Base-by-base conservation (phyloP, 2,797 vertebrate genomes). In the Megalops cyprinoides region DNA sequence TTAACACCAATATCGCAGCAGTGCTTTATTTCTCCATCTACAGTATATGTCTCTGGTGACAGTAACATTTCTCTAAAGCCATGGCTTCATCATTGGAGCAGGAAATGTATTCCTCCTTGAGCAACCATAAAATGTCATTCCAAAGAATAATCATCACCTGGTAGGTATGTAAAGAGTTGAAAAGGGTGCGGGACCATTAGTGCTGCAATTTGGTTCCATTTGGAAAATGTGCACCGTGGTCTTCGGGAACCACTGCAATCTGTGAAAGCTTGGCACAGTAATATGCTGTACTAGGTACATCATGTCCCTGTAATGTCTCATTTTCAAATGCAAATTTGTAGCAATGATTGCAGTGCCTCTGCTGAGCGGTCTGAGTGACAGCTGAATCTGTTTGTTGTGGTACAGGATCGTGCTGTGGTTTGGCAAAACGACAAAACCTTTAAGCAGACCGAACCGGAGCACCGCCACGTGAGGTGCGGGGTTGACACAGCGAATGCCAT, bases 1-100 rank as follows among this genome's bases (percentile, higher is more conserved):
- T 78, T 84, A 81, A 82, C 46, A 73, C 71, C 44, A 34, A 20
- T 62, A 58, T 56, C 28, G 34, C 18, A 65, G 25, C 31, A 4
- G 12, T 12, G 18, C 31, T 34, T 2, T 20, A 42, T 20, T 23
- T 31, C 15, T 7, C 37, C 37, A 31, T 69, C 18, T 42, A 14
- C 18, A 8, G 4, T 18, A 15, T 7, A 5, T 42, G 18, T 8
- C 65, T 42, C 34, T 69, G 37, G 39, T 39, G 12, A 42, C 37
- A 23, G 65, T 34, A 42, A 42, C 10, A 9, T 6, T 3, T 39
- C 65, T 42, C 34, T 34, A 69, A 69, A 42, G 25, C 65, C 9
- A 8, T 14, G 20, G 65, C 65, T 69, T 69, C 42, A n/a, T 39
- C 37, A 69, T 1, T 34, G 37, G 37, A 39, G 65, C 65, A 69